These are phyloP conservation scores for Schizaphis graminum DNA, from an alignment of 2,888 invertebrate genomes.

Conservation along the genomic window DNA sequence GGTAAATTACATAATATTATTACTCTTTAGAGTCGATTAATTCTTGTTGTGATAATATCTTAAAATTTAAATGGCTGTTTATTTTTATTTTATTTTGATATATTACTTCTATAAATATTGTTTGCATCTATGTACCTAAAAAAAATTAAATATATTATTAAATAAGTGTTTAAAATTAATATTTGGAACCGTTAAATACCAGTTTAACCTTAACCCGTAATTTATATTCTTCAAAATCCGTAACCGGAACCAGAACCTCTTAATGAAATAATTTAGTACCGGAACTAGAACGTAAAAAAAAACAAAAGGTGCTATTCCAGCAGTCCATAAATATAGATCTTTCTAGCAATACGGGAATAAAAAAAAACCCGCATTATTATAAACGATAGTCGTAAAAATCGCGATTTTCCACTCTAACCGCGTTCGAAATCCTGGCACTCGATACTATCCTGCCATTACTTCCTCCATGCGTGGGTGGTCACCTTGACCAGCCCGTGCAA, in stretches of 20 bases:
- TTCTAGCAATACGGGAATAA: not conserved
- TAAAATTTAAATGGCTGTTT: not conserved
- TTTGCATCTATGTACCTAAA: not conserved
- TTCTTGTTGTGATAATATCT: not conserved
- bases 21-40: not conserved
- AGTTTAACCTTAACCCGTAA: not conserved
- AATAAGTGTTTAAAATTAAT: not conserved
- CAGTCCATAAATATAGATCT: not conserved
- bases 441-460: not conserved
- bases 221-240: not conserved
- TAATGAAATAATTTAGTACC: not conserved
- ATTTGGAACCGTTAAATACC: not conserved
- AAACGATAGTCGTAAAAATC: not conserved
- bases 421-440: not conserved
- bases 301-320: not conserved
- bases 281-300: not conserved
- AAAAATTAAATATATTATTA: not conserved
- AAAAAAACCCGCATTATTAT: not conserved
- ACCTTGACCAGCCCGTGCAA: not conserved
- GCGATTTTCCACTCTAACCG: not conserved
- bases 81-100: not conserved
- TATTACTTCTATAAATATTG: not conserved
- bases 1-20: too few species aligned
- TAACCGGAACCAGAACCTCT: not conserved
- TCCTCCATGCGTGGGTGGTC: conserved; percentile 26